Conservation (phyloP, 2,113 vertebrate species). For the Tachycineta bicolor region DNA sequence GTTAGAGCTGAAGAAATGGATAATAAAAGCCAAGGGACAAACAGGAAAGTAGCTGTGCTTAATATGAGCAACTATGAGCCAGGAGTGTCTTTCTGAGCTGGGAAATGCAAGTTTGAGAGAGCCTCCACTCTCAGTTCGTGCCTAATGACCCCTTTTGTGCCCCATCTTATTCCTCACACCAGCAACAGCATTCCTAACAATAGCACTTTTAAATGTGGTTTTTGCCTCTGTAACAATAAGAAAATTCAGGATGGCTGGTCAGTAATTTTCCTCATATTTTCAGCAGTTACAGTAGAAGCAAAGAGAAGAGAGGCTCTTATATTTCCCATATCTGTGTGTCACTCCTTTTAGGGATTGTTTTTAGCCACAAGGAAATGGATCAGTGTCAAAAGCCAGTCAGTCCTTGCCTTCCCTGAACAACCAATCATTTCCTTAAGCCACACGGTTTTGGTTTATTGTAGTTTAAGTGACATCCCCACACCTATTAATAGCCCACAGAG, state of each 20-base stretch:
- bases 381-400: neutral
- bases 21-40: conserved; percentile 3
- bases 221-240: neutral
- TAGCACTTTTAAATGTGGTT: neutral
- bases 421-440: neutral
- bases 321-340: neutral
- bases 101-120: neutral
- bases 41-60: neutral
- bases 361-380: neutral
- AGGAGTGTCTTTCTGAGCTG: neutral
- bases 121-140: neutral
- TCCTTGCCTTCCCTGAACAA: neutral
- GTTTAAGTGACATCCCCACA: neutral
- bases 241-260: neutral
- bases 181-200: neutral
- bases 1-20: neutral
- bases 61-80: neutral
- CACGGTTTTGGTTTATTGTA: neutral
- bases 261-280: neutral
- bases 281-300: neutral
- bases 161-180: neutral
- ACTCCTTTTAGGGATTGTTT: neutral
- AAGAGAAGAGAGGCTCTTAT: neutral
- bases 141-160: neutral
- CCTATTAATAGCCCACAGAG: neutral